Conservation (phyloP, 2,888 invertebrate genomes). For the Neuroscelio doddi region DNA sequence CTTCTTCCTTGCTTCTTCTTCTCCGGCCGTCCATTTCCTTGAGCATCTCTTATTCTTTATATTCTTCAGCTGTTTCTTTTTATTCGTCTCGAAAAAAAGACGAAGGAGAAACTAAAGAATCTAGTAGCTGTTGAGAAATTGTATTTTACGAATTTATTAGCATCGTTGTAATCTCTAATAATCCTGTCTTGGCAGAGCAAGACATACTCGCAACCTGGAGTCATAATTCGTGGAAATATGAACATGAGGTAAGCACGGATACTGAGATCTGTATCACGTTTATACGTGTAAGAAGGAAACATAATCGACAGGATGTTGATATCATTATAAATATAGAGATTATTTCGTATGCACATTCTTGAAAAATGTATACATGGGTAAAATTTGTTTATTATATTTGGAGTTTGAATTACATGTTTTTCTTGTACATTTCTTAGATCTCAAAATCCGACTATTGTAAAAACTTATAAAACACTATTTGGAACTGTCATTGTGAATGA, state of each 20-base stretch:
- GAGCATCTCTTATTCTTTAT: conserved; percentile 11
- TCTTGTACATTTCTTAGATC: no score
- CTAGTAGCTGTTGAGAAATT: conserved; percentile 28
- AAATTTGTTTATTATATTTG: no score
- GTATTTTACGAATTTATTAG: conserved; percentile 21
- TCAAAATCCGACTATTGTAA: no score
- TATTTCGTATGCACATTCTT: no score
- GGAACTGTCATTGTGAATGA: no score
- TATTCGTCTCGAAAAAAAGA: conserved; percentile 26
- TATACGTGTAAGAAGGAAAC: no score
- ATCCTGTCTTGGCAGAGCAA: conserved; percentile 15
- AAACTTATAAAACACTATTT: no score
- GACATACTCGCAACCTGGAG: neutral
- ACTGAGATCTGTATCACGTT: neutral
- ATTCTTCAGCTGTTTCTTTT: conserved; percentile 12
- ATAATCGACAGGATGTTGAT: no score
- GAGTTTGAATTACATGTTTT: no score
- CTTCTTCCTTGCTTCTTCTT: conserved; percentile 27
- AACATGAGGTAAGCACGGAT: no score
- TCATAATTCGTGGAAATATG: conserved; percentile 12
- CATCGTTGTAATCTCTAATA: conserved; percentile 15
- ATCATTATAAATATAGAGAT: no score
- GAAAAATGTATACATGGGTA: no score
- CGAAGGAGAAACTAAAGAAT: conserved; percentile 9
- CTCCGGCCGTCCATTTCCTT: conserved; percentile 15